Conservation (phyloP, 2,113 vertebrate species). For the Oreochromis tanganicae region DNA sequence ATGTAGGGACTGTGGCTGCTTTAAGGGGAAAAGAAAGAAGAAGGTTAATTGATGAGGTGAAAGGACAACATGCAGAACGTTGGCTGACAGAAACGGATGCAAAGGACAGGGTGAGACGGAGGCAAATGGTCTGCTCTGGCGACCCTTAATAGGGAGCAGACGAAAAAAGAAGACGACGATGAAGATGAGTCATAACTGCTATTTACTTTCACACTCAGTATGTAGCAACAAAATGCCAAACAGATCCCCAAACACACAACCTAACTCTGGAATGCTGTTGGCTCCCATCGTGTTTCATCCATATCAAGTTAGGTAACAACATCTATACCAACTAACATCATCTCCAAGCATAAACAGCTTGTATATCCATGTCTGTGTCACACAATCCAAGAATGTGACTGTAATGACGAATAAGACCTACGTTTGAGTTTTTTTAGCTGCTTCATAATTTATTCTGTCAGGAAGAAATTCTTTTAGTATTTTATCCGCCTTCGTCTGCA, state of each 20-base stretch:
- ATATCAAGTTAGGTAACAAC: conserved; percentile 34
- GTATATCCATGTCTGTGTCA: conserved; percentile 37
- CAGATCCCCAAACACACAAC: conserved; percentile 18
- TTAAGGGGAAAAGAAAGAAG: background rate
- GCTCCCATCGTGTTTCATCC: conserved; percentile 26
- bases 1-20: background rate
- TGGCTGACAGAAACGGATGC: background rate
- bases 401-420: conserved; percentile 8
- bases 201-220: background rate
- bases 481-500: conserved; percentile 2
- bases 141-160: background rate
- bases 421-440: background rate
- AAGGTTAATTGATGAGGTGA: background rate
- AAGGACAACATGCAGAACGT: background rate
- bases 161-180: background rate
- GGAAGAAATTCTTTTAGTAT: conserved; percentile 7
- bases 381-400: conserved; percentile 15
- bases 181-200: background rate
- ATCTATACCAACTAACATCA: conserved; percentile 49
- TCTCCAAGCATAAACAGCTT: conserved; percentile 47
- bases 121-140: background rate
- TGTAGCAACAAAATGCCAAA: conserved; percentile 9
- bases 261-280: conserved; percentile 27
- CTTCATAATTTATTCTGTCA: conserved; percentile 53
- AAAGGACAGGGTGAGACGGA: background rate